These are phyloP conservation scores for Napeogenes inachia DNA, from an alignment of 2,888 invertebrate genomes.

Conservation along the genomic window DNA sequence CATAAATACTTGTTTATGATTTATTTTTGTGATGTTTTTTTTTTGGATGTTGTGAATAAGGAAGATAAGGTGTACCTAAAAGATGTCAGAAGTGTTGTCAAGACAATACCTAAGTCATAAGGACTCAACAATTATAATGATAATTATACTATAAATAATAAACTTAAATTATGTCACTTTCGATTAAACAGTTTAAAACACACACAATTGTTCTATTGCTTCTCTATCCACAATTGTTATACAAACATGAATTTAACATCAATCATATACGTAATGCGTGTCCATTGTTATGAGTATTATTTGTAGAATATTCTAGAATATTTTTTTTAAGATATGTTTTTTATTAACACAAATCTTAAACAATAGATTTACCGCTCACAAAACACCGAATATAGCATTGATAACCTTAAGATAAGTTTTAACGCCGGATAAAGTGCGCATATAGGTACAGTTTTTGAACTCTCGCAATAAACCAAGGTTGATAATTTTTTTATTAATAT, in stretches of 20 bases:
- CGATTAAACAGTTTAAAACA: neutral
- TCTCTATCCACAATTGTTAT: neutral
- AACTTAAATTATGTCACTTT: neutral
- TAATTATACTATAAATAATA: neutral
- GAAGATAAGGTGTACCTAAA: no score
- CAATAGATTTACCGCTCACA: neutral
- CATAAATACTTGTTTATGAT: no score
- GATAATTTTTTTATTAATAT: neutral
- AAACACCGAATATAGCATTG: neutral
- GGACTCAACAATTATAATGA: no score
- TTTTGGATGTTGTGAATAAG: no score
- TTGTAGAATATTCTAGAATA: neutral
- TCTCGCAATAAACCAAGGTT: constrained; percentile 2
- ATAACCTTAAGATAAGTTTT: constrained; percentile 4
- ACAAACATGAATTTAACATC: neutral
- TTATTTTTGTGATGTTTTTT: no score
- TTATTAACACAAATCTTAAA: no score
- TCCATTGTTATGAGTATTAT: neutral
- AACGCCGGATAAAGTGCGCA: neutral
- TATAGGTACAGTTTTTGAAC: neutral
- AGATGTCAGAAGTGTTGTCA: no score
- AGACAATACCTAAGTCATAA: no score
- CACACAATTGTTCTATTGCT: neutral
- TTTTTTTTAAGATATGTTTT: neutral
- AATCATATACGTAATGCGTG: neutral